These are phyloP conservation scores for Fratercula arctica DNA, from an alignment of 2,797 vertebrate species.

Conservation along the genomic window DNA sequence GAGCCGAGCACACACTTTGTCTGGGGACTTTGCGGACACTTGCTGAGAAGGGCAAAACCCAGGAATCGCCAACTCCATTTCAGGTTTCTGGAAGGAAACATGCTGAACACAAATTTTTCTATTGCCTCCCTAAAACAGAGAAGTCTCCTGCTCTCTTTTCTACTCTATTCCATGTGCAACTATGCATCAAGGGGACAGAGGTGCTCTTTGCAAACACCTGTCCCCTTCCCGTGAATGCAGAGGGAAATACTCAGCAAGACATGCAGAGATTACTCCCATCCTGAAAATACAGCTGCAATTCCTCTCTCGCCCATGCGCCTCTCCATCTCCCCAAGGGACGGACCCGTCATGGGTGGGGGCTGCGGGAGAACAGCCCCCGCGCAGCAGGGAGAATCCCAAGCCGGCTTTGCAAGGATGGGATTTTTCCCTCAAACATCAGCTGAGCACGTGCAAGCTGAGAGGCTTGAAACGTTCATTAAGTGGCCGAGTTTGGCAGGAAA, in stretches of 20 bases:
- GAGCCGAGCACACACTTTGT: neutral
- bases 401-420: neutral
- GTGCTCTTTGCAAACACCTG: neutral
- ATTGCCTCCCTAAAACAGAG: neutral
- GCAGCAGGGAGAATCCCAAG: neutral
- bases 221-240: neutral
- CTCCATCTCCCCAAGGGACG: neutral
- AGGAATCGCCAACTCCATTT: neutral
- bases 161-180: accelerated
- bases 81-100: neutral
- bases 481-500: conserved; percentile 36
- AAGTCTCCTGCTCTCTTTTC: neutral
- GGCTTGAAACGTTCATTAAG: conserved; percentile 23
- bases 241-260: neutral
- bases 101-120: neutral
- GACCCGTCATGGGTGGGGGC: neutral
- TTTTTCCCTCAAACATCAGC: neutral
- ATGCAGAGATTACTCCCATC: neutral
- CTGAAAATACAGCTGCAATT: neutral
- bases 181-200: neutral
- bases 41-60: neutral
- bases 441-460: neutral
- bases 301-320: neutral
- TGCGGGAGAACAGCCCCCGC: neutral
- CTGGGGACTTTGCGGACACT: neutral